Percentiles rank a stretch among this genome's conserved stretches.
Evolutionary conservation across 2,797 vertebrate genomes (phyloP).

Genomic region (Dendrocincla fuliginosa): DNA sequence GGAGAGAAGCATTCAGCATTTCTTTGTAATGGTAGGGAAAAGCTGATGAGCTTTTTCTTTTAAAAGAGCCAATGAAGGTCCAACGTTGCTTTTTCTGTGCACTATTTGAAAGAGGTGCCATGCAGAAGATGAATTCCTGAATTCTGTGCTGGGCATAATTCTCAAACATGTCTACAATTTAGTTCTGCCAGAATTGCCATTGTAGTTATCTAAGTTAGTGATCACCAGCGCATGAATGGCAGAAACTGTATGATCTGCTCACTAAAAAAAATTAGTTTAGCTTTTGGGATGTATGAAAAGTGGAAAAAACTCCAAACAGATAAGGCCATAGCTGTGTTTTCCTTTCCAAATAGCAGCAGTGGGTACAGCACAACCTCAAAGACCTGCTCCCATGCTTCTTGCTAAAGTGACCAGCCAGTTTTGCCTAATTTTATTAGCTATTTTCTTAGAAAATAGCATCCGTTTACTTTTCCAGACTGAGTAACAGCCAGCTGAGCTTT

Average conservation of each 20-base stretch:
- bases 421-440: background rate
- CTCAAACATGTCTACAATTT: background rate
- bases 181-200: background rate
- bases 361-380: background rate
- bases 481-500: background rate
- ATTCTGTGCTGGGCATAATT: background rate
- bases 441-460: background rate
- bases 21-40: background rate
- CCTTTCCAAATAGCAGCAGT: background rate
- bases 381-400: background rate
- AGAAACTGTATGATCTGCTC: background rate
- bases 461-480: background rate
- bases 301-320: rapidly evolving
- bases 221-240: background rate
- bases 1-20: background rate
- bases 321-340: background rate
- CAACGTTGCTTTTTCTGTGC: background rate
- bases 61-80: background rate
- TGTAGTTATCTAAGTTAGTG: background rate
- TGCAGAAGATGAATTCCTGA: background rate
- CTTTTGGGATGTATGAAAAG: background rate
- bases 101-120: background rate
- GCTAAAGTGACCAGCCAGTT: background rate
- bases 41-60: background rate
- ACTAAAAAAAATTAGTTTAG: background rate